A percentile compares a stretch with the other conserved stretches of the same genome.
Conservation (phyloP, 2,888 invertebrate species). For the Ctena decussata region DNA sequence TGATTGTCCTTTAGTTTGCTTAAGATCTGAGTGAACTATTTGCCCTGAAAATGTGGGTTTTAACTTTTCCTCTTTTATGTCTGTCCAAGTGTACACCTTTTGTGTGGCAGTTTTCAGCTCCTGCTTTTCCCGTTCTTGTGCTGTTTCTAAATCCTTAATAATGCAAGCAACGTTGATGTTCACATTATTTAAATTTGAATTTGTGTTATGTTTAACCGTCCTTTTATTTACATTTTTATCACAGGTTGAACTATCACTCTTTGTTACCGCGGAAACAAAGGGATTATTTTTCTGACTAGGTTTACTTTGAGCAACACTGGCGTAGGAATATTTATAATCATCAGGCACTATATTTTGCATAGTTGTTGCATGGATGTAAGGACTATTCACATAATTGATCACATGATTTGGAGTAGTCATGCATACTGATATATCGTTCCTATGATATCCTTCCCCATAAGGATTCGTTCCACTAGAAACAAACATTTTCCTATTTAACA, state of each 20-base stretch:
- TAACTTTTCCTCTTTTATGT: neutral
- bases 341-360: constrained; percentile 17
- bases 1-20: neutral
- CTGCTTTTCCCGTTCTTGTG: constrained; percentile 12
- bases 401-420: constrained; percentile 19
- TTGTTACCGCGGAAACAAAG: constrained; percentile 26
- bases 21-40: neutral
- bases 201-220: constrained; percentile 30
- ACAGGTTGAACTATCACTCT: constrained; percentile 37
- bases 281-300: constrained; percentile 60
- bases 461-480: constrained; percentile 72
- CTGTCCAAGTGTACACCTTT: neutral
- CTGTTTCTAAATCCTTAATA: constrained; percentile 61
- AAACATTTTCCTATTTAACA: constrained; percentile 79
- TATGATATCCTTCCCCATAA: neutral
- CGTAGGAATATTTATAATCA: constrained; percentile 60
- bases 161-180: constrained; percentile 57
- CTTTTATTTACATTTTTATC: constrained; percentile 51
- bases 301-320: constrained; percentile 70
- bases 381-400: constrained; percentile 22
- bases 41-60: neutral
- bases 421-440: neutral
- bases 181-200: constrained; percentile 26
- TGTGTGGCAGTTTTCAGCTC: neutral
- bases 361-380: constrained; percentile 25